Percentiles rank a stretch among this genome's conserved stretches.
Conservation (phyloP, 2,797 vertebrate genomes). For the Halcyon badia region DNA sequence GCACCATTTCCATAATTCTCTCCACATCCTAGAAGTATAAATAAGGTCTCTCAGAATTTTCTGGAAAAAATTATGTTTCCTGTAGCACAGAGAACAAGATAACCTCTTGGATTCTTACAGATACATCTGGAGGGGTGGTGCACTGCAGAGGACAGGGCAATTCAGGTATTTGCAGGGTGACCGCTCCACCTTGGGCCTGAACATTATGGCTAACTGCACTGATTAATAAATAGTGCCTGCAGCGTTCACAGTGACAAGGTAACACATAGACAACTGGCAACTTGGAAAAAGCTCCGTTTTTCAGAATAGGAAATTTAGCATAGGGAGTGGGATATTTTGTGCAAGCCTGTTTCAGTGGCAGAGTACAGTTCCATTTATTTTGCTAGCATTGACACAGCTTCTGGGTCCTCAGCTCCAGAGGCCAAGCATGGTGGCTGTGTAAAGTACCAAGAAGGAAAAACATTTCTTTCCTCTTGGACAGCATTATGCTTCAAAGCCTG, state of each 20-base stretch:
- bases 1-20: background rate
- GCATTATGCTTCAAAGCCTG: background rate
- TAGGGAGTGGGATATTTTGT: background rate
- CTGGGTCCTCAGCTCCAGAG: background rate
- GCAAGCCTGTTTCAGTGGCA: background rate
- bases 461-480: background rate
- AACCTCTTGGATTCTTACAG: background rate
- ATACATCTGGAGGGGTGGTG: background rate
- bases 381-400: background rate
- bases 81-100: background rate
- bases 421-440: background rate
- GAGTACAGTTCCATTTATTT: background rate
- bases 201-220: background rate
- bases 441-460: background rate
- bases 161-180: background rate
- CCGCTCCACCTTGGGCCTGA: background rate
- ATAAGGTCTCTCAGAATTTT: background rate
- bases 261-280: background rate
- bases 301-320: background rate
- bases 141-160: background rate
- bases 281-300: background rate
- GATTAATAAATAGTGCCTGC: background rate
- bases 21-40: background rate
- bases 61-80: background rate
- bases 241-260: background rate